Evolutionary conservation across 2,888 invertebrate species (phyloP), one percentile per base, ranked within the genome.

Genomic region (Athrips mouffetella): DNA sequence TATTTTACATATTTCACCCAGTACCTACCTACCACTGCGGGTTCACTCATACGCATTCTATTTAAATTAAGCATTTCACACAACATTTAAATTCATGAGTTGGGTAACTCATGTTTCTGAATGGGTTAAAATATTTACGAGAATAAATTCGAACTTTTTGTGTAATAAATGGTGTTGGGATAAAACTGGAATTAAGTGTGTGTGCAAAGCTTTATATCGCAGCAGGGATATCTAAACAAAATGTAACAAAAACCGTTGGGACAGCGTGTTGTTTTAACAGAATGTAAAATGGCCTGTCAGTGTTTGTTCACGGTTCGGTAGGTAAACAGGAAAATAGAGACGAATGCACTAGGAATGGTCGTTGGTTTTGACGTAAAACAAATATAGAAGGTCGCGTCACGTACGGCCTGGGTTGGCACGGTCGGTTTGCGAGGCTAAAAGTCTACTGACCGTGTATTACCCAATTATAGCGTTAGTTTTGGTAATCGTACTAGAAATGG

Each of bases 401-500:
- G 70, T 73, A 55, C 52, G 31, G 18, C 15, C 41, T 20, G 41
- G 47, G 25, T 33, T 18, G 42, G 47, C 50, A 49, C 45, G 42
- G 33, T 31, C 51, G 46, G 46, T 65, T 64, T 61, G 60, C 53
- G 54, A 57, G 57, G 56, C 52, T n/a, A 60, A 67, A 65, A 67
- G 55, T 60, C n/a, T n/a, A n/a, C n/a, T n/a, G n/a, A n/a, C n/a
- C n/a, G 58, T 64, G 60, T 52, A 57, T 56, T 48, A 29, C 49
- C 62, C 63, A 73, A 72, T 74, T 69, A 73, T 65, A 59, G 60
- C 56, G 61, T 65, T 60, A 62, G 63, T n/a, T n/a, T n/a, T n/a
- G n/a, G n/a, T n/a, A n/a, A n/a, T n/a, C n/a, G n/a, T 60, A 58
- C 55, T 62, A 62, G 56, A 60, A 44, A n/a, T n/a, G n/a, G n/a